A percentile compares a stretch with the other conserved stretches of the same genome.
These are phyloP conservation scores for Zoanthus solanderi DNA, from an alignment of 92 coral and sea anemone species.

Conservation along the genomic window DNA sequence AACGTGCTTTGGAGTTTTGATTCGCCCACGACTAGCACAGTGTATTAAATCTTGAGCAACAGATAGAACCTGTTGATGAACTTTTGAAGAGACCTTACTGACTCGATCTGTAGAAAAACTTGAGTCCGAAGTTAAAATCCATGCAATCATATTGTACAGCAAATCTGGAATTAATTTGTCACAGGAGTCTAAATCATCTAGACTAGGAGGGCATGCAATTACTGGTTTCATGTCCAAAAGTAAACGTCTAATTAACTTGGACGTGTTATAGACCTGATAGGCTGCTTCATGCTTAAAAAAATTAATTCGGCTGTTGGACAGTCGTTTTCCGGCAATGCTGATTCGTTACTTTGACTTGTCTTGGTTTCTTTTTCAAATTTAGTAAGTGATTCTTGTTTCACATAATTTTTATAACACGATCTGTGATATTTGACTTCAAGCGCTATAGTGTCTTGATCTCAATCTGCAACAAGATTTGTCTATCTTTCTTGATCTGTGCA, in stretches of 20 bases:
- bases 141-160: constrained; percentile 68
- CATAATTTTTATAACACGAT: constrained; percentile 55
- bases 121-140: constrained; percentile 56
- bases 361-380: constrained; percentile 22
- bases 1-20: constrained; percentile 32
- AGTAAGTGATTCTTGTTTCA: constrained; percentile 11
- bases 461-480: constrained; percentile 32
- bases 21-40: constrained; percentile 62
- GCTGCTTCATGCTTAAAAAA: background rate
- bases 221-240: constrained; percentile 56
- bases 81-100: constrained; percentile 48
- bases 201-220: constrained; percentile 61
- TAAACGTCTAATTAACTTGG: constrained; percentile 53
- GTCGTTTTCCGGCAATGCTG: constrained; percentile 3
- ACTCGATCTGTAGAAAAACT: constrained; percentile 49
- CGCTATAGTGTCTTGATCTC: constrained; percentile 56
- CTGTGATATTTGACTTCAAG: constrained; percentile 60
- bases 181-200: constrained; percentile 58
- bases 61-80: constrained; percentile 55
- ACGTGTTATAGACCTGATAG: constrained; percentile 61
- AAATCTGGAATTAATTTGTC: constrained; percentile 58
- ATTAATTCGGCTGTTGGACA: constrained; percentile 29
- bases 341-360: background rate
- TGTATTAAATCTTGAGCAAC: constrained; percentile 70
- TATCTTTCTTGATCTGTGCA: constrained; percentile 24